Evolutionary conservation across 2,113 vertebrate genomes (phyloP).

Genomic region (Oxygymnocypris stewartii): DNA sequence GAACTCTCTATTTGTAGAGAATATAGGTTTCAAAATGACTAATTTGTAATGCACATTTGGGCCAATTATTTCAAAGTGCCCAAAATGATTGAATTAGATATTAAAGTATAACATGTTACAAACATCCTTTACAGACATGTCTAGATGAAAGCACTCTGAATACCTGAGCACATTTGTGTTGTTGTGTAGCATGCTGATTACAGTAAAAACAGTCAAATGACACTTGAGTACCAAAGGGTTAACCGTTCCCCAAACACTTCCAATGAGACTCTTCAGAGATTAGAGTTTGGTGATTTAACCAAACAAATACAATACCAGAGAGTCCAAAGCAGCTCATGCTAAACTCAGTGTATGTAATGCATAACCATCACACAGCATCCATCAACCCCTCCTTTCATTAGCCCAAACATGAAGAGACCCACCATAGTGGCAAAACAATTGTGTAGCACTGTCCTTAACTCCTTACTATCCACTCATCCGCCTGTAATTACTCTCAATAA

Average conservation of each 20-base stretch:
- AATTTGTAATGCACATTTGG: background rate
- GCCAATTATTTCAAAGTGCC: background rate
- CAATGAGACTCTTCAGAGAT: conserved; percentile 54
- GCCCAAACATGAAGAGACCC: conserved; percentile 43
- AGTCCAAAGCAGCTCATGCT: conserved; percentile 28
- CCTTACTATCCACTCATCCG: conserved; percentile 29
- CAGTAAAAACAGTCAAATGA: conserved; percentile 49
- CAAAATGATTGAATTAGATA: background rate
- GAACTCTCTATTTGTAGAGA: background rate
- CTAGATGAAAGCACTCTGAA: conserved; percentile 2
- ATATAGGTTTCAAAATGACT: background rate
- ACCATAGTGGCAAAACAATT: conserved; percentile 51
- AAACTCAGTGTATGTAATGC: conserved; percentile 28
- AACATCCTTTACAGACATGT: conserved; percentile 10
- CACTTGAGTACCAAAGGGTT: conserved; percentile 50
- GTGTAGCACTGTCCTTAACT: conserved; percentile 44
- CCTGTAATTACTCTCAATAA: conserved; percentile 50
- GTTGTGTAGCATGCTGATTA: background rate
- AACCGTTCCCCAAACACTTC: conserved; percentile 53
- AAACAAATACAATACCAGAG: conserved; percentile 51
- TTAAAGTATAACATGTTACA: background rate
- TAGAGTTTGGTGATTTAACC: conserved; percentile 59
- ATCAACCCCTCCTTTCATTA: conserved; percentile 45
- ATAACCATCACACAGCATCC: conserved; percentile 6
- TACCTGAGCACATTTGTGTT: conserved; percentile 14